Percentiles rank a stretch among this genome's conserved stretches.
These are phyloP conservation scores for Coendou prehensilis DNA, from an alignment of 2,797 vertebrate species.

Conservation along the genomic window DNA sequence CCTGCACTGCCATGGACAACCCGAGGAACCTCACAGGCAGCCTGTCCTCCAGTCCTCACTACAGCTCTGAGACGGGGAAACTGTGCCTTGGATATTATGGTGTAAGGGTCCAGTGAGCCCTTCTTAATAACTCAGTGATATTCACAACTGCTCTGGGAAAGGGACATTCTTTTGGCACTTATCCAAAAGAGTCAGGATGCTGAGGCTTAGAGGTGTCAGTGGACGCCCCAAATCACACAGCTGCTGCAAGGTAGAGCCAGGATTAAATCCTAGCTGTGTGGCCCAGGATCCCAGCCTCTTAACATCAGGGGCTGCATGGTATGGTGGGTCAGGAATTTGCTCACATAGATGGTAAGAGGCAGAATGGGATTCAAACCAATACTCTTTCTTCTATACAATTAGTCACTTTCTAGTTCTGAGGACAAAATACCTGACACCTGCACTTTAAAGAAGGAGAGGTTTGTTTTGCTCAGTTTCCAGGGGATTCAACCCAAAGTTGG, in stretches of 20 bases:
- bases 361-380: not conserved
- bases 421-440: not conserved
- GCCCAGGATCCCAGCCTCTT: not conserved
- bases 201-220: not conserved
- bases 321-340: not conserved
- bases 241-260: not conserved
- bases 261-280: not conserved
- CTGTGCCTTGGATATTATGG: fast-evolving
- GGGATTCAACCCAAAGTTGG: not conserved
- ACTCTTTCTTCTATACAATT: not conserved
- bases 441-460: not conserved
- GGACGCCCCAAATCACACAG: not conserved
- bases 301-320: too few species aligned
- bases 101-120: fast-evolving
- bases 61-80: not conserved
- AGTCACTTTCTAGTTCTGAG: not conserved
- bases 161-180: not conserved
- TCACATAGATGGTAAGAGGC: not conserved
- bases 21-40: not conserved
- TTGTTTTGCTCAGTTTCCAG: not conserved
- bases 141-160: not conserved
- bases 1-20: fast-evolving
- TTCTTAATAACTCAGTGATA: not conserved
- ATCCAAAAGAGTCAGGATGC: not conserved
- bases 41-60: not conserved